These are phyloP conservation scores for Margarornis squamiger DNA, from an alignment of 2,797 vertebrate species.

Conservation along the genomic window DNA sequence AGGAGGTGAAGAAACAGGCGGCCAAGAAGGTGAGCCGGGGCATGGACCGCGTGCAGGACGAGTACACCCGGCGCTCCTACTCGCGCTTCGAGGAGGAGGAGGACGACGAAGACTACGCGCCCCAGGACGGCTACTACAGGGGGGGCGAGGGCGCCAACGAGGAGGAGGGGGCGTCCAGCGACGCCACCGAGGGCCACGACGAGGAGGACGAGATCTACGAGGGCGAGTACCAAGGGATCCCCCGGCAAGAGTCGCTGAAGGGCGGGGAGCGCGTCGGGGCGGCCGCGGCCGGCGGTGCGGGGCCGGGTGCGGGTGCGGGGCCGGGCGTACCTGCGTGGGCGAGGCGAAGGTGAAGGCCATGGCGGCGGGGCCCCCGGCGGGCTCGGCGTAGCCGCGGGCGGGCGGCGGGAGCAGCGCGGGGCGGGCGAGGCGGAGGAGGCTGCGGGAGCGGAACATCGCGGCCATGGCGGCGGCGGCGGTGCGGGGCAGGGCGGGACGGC, in stretches of 20 bases:
- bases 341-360: not conserved
- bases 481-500: not conserved
- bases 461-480: not conserved
- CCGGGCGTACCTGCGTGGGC: not conserved
- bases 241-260: constrained; percentile 86
- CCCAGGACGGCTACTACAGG: constrained; percentile 84
- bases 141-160: constrained; percentile 86
- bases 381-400: not conserved
- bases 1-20: constrained; percentile 92
- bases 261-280: constrained; percentile 67
- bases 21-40: constrained; percentile 90
- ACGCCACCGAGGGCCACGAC: constrained; percentile 95
- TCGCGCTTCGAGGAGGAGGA: constrained; percentile 94
- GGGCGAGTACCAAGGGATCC: constrained; percentile 97
- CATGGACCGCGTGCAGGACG: constrained; percentile 88
- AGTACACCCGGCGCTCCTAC: constrained; percentile 93
- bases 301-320: too few relatives aligned
- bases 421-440: not conserved
- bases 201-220: constrained; percentile 98
- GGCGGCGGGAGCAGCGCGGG: not conserved
- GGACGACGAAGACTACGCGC: constrained; percentile 79
- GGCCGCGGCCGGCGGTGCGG: constrained; percentile 39
- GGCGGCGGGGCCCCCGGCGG: not conserved
- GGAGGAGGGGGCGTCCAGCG: constrained; percentile 89
- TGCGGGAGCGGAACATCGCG: not conserved